Percentiles rank a stretch among this genome's conserved stretches.
Evolutionary conservation across 1,140 invertebrate species (phyloP).

Genomic region (Magallana ariakensis): DNA sequence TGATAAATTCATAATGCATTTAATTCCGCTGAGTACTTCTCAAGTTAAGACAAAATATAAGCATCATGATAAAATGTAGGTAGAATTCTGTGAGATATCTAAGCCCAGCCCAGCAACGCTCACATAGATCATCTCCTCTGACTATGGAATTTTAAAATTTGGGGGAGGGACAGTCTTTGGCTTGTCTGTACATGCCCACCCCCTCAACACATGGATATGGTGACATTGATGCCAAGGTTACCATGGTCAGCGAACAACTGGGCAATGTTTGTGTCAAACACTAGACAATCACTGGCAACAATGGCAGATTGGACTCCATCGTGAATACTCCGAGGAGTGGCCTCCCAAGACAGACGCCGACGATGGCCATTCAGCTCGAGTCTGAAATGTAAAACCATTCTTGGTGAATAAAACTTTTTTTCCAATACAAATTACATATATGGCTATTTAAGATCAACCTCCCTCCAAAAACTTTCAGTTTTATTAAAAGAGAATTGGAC

Average conservation of each 20-base stretch:
- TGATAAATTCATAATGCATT: constrained; percentile 5
- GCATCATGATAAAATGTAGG: too few relatives aligned
- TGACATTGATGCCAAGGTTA: constrained; percentile 99
- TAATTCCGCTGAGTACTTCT: background rate
- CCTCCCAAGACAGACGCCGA: constrained; percentile 97
- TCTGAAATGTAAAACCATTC: constrained; percentile 75
- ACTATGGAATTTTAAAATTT: too few relatives aligned
- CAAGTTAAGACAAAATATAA: too few relatives aligned
- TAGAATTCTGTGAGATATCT: too few relatives aligned
- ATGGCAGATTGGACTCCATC: constrained; percentile 99
- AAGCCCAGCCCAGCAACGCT: too few relatives aligned
- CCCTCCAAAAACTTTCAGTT: too few relatives aligned
- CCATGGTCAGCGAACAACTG: constrained; percentile 99
- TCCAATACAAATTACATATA: too few relatives aligned
- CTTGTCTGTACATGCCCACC: background rate
- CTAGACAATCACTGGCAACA: constrained; percentile 98
- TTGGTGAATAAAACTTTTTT: too few relatives aligned
- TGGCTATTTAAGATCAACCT: too few relatives aligned
- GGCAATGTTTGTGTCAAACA: constrained; percentile 99
- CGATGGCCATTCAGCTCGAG: constrained; percentile 97
- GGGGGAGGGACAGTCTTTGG: background rate
- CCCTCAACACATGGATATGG: constrained; percentile 84
- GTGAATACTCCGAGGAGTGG: constrained; percentile 98
- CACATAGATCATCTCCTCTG: too few relatives aligned
- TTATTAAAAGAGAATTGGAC: too few relatives aligned